Percentiles rank a stretch among this genome's conserved stretches.
phyloP scores from a whole-genome alignment of 2,888 invertebrate species.

The Hemicrepidius hirtus region DNA sequence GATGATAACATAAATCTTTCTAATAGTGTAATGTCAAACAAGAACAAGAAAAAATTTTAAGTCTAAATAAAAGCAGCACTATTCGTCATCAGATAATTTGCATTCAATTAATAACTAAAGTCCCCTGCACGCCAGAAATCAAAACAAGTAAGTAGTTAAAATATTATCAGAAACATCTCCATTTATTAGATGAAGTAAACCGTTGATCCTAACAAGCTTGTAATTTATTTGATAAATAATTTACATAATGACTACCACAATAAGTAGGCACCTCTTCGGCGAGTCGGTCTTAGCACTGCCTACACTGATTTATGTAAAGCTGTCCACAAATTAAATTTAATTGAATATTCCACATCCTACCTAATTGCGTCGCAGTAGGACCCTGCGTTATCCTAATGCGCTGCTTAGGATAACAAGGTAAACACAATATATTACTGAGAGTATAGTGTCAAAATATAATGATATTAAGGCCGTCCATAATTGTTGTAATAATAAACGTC shows the following conservation, averaged over 20 bases:
- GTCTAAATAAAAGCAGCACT: slow-evolving; percentile 15
- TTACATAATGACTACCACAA: slow-evolving; percentile 37
- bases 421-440: slow-evolving; percentile 30
- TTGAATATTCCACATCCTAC: slow-evolving; percentile 33
- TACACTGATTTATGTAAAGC: slow-evolving; percentile 36
- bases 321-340: slow-evolving; percentile 39
- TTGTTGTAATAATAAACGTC: slow-evolving; percentile 22
- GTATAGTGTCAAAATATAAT: slow-evolving; percentile 32
- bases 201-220: slow-evolving; percentile 31
- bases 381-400: slow-evolving; percentile 35
- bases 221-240: slow-evolving; percentile 41
- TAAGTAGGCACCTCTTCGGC: slow-evolving; percentile 35
- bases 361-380: slow-evolving; percentile 35
- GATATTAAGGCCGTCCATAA: slow-evolving; percentile 22
- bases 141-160: slow-evolving; percentile 30
- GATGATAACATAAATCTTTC: slow-evolving; percentile 5
- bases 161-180: slow-evolving; percentile 31
- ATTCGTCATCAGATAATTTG: slow-evolving; percentile 14
- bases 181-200: slow-evolving; percentile 34
- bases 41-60: not conserved
- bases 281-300: not conserved
- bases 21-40: not conserved
- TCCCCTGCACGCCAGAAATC: slow-evolving; percentile 6
- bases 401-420: slow-evolving; percentile 27
- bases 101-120: slow-evolving; percentile 32